phyloP scores from a whole-genome alignment of 2,888 invertebrate genomes.

The Lottia gigantea region DNA sequence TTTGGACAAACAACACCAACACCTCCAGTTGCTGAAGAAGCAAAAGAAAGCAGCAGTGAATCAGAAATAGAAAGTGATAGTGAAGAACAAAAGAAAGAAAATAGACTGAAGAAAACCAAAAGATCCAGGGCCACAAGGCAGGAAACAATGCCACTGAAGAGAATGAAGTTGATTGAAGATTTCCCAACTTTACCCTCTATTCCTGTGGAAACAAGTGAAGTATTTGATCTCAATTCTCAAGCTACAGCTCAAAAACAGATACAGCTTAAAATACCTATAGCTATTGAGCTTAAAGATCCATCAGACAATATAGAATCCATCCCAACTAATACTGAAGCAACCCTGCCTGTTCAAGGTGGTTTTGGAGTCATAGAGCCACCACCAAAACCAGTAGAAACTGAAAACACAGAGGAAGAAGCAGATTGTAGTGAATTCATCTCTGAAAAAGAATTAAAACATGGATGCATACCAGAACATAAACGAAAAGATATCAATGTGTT shows the following conservation, averaged over 20 bases:
- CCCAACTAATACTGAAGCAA: no score
- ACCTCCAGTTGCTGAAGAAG: conserved; percentile 40
- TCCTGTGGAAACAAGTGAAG: conserved; percentile 58
- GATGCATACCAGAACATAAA: conserved; percentile 66
- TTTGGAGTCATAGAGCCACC: conserved; percentile 12
- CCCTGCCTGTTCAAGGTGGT: background rate
- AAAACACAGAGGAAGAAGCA: conserved; percentile 36
- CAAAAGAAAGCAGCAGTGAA: conserved; percentile 10
- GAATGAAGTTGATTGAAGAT: conserved; percentile 11
- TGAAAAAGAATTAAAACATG: conserved; percentile 70
- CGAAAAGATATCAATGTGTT: conserved; percentile 78
- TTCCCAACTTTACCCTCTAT: conserved; percentile 11
- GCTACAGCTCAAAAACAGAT: conserved; percentile 71
- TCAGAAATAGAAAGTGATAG: conserved; percentile 69
- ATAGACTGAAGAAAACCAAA: background rate
- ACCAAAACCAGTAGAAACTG: conserved; percentile 10
- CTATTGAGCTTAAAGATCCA: conserved; percentile 13
- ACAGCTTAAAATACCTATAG: conserved; percentile 42
- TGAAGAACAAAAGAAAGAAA: background rate
- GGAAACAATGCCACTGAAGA: conserved; percentile 14
- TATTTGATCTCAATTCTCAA: conserved; percentile 61
- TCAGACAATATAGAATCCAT: background rate
- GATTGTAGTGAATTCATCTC: conserved; percentile 46
- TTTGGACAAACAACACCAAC: conserved; percentile 72
- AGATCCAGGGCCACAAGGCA: conserved; percentile 7